Conservation (phyloP, 2,797 vertebrate species). For the Chiloscyllium punctatum region DNA sequence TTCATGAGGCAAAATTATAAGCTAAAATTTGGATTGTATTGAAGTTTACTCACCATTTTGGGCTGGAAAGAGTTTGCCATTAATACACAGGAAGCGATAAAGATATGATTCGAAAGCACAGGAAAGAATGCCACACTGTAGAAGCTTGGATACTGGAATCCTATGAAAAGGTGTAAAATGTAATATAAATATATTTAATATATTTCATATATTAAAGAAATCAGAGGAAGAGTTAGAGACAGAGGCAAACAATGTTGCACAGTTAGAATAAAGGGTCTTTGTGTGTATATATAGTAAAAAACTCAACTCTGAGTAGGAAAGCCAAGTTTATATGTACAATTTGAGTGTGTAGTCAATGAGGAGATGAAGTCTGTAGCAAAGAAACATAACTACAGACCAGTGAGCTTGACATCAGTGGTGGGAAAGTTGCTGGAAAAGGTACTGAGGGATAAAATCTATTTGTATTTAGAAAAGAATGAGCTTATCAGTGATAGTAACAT, state of each 20-base stretch:
- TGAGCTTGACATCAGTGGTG: no score
- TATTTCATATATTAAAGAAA: neutral
- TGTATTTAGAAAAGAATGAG: no score
- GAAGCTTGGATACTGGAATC: no score
- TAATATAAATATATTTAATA: no score
- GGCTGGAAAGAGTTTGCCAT: neutral
- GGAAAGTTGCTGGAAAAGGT: no score
- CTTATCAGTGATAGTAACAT: no score
- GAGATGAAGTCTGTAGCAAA: neutral
- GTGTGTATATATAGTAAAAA: neutral
- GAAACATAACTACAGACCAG: neutral
- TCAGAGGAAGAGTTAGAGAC: neutral
- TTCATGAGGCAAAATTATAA: neutral
- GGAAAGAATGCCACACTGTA: no score
- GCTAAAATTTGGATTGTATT: neutral
- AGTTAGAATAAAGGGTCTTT: neutral
- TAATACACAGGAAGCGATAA: no score
- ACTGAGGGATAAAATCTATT: no score
- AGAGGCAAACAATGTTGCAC: neutral
- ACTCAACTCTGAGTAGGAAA: neutral
- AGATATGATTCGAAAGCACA: no score
- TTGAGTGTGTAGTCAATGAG: neutral
- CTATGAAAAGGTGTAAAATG: no score
- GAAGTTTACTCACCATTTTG: neutral
- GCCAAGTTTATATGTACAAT: neutral